These are phyloP conservation scores for Avahi laniger DNA, from an alignment of 2,797 vertebrate species.

Conservation along the genomic window DNA sequence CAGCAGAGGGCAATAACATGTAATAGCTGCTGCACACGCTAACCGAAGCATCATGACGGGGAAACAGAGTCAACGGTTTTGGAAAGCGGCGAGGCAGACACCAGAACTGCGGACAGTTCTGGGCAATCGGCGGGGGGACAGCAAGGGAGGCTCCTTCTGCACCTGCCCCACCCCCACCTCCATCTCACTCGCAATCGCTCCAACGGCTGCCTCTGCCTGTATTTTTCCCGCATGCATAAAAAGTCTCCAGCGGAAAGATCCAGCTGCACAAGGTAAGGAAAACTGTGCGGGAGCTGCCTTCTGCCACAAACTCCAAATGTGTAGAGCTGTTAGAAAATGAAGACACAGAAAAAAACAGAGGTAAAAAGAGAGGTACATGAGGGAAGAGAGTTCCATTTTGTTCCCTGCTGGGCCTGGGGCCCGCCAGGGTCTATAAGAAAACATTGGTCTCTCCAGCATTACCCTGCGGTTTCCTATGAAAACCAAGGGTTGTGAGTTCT, in stretches of 20 bases:
- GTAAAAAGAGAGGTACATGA: neutral
- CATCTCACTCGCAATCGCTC: neutral
- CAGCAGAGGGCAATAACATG: conserved; percentile 71
- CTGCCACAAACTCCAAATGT: neutral
- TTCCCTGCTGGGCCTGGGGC: neutral
- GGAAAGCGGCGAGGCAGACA: neutral
- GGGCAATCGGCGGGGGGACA: neutral
- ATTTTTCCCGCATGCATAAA: neutral
- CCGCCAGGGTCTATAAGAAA: neutral
- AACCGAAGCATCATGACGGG: neutral
- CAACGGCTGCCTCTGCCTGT: neutral
- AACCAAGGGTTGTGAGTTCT: conserved; percentile 34
- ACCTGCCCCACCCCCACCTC: neutral
- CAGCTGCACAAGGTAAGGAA: neutral
- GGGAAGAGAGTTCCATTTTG: neutral
- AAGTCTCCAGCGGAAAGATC: neutral
- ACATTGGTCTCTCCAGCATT: conserved; percentile 33
- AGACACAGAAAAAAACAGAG: neutral
- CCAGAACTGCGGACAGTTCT: neutral
- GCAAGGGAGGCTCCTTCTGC: neutral
- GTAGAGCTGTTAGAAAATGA: neutral
- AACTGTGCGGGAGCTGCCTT: neutral
- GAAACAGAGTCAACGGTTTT: neutral
- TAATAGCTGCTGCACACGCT: neutral
- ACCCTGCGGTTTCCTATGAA: conserved; percentile 60